Evolutionary conservation across 2,113 vertebrate species (phyloP), one percentile per base, ranked within the genome.

Genomic region (Paramormyrops kingsleyae): DNA sequence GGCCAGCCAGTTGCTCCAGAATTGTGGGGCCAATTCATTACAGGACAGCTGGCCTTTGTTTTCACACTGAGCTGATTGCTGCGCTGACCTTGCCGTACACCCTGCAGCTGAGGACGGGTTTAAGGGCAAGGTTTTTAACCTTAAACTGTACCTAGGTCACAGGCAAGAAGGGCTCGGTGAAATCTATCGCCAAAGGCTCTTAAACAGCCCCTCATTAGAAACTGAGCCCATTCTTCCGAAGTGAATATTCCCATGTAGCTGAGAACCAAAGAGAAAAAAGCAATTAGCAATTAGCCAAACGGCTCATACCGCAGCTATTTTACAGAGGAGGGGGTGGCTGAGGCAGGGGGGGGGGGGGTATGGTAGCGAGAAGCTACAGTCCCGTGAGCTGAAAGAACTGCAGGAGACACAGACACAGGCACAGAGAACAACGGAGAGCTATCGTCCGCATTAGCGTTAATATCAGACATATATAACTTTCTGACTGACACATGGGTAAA

Each of bases 111-210:
- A 87, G 89, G 92, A 95, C 93, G 94, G 94, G 94, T 96, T 95
- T 95, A 96, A 96, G 95, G 94, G 93, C 94, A 95, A 94, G 92
- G 93, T 91, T 92, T 95, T 96, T 96, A 96, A 96, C 95, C 94
- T 96, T 96, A 94, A 96, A 95, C 94, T 94, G 90, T 94, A 94
- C 94, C 92, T 92, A 70, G 92, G 91, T 90, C 86, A 87, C 62
- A 90, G 91, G 95, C 94, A 94, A 94, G 94, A 44, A 91, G 62
- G 62, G 62, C 85, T 52, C 88, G 9, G 90, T 62, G 35, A 91
- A 86, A 80, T 88, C 91, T 92, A 87, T 87, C 88, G 92, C 87
- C 90, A 89, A 91, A 74, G 77, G 44, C 56, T 85, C 89, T 9
- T 62, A 89, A 87, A 90, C 87, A 90, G 88, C 88, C 87, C 80